Base-by-base conservation (phyloP, 2,797 vertebrate species). In the Emydoidea blandingii region DNA sequence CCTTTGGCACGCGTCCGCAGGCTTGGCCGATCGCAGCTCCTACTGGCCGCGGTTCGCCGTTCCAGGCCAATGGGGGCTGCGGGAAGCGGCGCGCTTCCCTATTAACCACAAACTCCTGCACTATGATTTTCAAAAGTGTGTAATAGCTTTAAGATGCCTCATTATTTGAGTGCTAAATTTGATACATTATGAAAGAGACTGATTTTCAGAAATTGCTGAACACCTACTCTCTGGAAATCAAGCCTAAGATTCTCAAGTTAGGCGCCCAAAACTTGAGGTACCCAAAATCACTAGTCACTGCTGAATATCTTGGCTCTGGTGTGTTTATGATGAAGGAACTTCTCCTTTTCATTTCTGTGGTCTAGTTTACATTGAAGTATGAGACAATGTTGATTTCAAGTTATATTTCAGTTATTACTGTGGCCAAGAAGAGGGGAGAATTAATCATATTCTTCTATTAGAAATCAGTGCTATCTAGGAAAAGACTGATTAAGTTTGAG, bases 381-480 rank as follows among this genome's bases (percentile, higher is more conserved):
- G 56, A 57, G 29, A 57, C 4, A 27, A 57, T 12, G 56, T 57
- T 57, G 25, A 57, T 57, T 57, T 57, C 56, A 57, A 57, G 56
- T 27, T 85, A 92, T 85, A 52, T 31, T 76, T 85, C 14, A 29
- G 54, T 92, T 88, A 88, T 92, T 80, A 88, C 84, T 81, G 47
- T 81, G 81, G 44, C 29, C 80, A 81, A n/a, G 50, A 50, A 53
- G 72, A 79, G 37, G 47, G 25, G 37, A 34, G 59, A 92, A 92
- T 88, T 88, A 88, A 92, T 88, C 59, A 92, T 86, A 85, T 88
- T 79, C 62, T 88, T 92, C 88, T 88, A 88, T 88, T 85, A 81
- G 76, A 65, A 81, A 49, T 74, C 47, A 81, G 72, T 50, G 74
- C 65, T 72, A 85, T 54, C 83, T 81, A 88, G 62, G 78, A 88